Evolutionary conservation across 2,797 vertebrate genomes (phyloP), one percentile per base, ranked within the genome.

Genomic region (Kryptolebias ocellatus): DNA sequence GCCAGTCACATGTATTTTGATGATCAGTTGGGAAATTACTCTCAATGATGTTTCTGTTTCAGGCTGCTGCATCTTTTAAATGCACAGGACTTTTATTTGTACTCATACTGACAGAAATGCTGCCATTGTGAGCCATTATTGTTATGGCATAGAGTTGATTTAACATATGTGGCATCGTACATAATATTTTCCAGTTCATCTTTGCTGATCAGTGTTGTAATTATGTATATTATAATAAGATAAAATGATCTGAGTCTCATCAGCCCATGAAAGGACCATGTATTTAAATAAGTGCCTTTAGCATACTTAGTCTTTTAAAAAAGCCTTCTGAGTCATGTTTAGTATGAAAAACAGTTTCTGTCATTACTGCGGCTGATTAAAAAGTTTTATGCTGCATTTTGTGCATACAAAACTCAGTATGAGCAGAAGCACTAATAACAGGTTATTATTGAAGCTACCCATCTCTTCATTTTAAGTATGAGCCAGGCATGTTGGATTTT

Each of bases 11-110:
- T 76, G 79, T 58, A 67, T 81, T 87, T 80, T 88, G 89, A 87
- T 84, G 83, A 91, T 79, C 67, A 78, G 64, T 81, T 73, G 81
- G 75, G 79, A 75, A 79, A 86, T 73, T 80, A 77, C 61, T 67
- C 75, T 83, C 76, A 67, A 71, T 80, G 69, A 69, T 67, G 31
- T 47, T 78, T 61, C 46, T 83, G 51, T 67, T 70, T 52, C 53
- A 57, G 70, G 65, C 74, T 76, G 52, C 31, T 68, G 61, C 62
- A 52, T 69, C 60, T 67, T 62, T 60, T 55, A 83, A 72, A 55
- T 65, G 72, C 47, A 56, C 4, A 4, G 49, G 63, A 75, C 47
- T 31, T 83, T 69, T 78, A 53, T 62, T 78, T 57, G 53, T 53
- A 55, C 45, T 28, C 27, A 53, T 9, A 45, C 16, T 60, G 31